Base-by-base conservation (phyloP, 2,113 vertebrate species). In the Toxotes jaculatrix region DNA sequence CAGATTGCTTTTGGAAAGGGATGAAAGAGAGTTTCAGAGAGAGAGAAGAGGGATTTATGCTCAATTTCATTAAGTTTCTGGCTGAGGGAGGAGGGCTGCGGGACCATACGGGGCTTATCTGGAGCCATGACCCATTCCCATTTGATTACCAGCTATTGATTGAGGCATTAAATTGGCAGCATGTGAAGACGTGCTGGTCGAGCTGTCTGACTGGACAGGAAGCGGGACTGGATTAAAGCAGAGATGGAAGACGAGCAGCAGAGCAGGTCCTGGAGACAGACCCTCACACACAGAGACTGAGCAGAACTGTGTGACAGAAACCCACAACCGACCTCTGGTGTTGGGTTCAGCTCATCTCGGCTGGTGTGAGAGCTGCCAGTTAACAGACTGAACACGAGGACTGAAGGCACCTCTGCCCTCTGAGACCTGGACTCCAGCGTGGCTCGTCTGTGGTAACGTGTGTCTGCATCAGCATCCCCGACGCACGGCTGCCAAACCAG, bases 31-130 rank as follows among this genome's bases (percentile, higher is more conserved):
- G 79, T 87, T 79, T 83, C 31, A 73, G 55, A 45, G 68, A 63
- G 36, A 45, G 76, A 60, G 74, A 64, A 59, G 68, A 13, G 56
- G 73, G 75, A 88, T 89, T 88, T 91, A 85, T 87, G 64, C 82
- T 85, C 80, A 74, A 89, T 91, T 89, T 89, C 87, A 92, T 92
- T 85, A 90, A 16, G 79, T 85, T 87, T 87, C 84, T 88, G 91
- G 87, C 83, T 64, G 74, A 31, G 7, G 84, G 82, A 75, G 40
- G 74, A 77, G 77, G 65, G 12, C 83, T 59, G 83, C 45, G 27
- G 65, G 57, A 76, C 71, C 81, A 55, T 80, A 56, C 80, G 84
- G 80, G 74, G 75, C 80, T 88, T 88, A 92, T 89, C 88, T 82
- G 85, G 49, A 78, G 45, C 74, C 67, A 51, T 16, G 83, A 77